Evolutionary conservation across 2,888 invertebrate genomes (phyloP).

Genomic region (Beris morrisii): DNA sequence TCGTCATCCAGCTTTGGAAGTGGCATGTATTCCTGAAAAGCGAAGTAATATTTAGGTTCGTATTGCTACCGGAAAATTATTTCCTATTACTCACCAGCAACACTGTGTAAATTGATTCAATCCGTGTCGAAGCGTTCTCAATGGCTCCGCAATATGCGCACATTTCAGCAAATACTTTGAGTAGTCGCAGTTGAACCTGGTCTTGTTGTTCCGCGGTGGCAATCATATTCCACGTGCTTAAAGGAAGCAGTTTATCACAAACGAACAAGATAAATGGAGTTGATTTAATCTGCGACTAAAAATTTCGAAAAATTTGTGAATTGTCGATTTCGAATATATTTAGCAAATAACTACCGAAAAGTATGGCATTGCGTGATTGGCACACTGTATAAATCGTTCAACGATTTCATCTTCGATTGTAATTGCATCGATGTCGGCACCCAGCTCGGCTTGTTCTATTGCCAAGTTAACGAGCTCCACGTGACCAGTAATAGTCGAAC

Average conservation of each 20-base stretch:
- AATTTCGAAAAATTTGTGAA: not conserved
- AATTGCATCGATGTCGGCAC: conserved; percentile 60
- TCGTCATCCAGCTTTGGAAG: conserved; percentile 75
- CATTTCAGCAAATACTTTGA: conserved; percentile 87
- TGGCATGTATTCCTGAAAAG: conserved; percentile 79
- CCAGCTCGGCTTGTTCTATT: conserved; percentile 82
- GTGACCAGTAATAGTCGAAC: conserved; percentile 80
- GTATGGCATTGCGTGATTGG: conserved; percentile 80
- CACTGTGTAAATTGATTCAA: conserved; percentile 75
- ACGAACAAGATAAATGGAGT: conserved; percentile 82
- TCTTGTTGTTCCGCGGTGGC: conserved; percentile 63
- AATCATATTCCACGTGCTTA: conserved; percentile 67
- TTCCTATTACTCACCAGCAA: conserved; percentile 66
- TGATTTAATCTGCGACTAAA: conserved; percentile 81
- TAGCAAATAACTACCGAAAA: conserved; percentile 72
- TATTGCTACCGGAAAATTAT: not conserved
- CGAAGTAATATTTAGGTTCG: conserved; percentile 26
- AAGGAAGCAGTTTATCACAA: conserved; percentile 80
- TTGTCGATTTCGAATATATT: not conserved
- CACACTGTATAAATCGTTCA: conserved; percentile 80
- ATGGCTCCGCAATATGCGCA: conserved; percentile 74
- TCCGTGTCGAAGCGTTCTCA: conserved; percentile 72
- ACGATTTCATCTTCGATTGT: conserved; percentile 68
- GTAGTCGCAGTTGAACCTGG: conserved; percentile 72
- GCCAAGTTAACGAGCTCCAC: conserved; percentile 85